phyloP scores from a whole-genome alignment of 2,888 invertebrate species.

The Conomelus anceps region DNA sequence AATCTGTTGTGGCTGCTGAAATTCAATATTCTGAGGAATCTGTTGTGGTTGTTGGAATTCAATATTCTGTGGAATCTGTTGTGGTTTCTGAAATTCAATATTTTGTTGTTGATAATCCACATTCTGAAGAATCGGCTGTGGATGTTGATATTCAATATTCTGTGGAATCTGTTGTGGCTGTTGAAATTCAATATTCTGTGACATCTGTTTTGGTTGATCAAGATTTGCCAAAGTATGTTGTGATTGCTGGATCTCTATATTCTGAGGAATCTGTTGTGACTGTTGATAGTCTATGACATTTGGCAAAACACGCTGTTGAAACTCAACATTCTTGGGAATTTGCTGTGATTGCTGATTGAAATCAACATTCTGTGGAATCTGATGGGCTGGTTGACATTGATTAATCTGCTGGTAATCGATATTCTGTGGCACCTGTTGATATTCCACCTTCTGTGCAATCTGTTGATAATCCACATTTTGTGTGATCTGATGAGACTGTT shows the following conservation, averaged over 20 bases:
- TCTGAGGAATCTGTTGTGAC: neutral
- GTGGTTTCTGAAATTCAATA: constrained; percentile 5
- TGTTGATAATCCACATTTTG: constrained; percentile 35
- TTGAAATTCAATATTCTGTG: constrained; percentile 18
- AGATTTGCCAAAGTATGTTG: constrained; percentile 19
- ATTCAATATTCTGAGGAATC: neutral
- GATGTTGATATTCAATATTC: neutral
- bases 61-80: neutral
- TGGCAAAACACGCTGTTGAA: neutral
- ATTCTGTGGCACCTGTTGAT: constrained; percentile 36
- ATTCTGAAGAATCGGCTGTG: neutral
- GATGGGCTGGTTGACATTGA: constrained; percentile 35
- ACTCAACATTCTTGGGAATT: constrained; percentile 27
- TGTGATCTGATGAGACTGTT: constrained; percentile 38
- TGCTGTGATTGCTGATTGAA: constrained; percentile 32
- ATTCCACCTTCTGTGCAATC: constrained; percentile 12
- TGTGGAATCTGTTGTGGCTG: constrained; percentile 31
- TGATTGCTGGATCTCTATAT: constrained; percentile 30
- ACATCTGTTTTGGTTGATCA: constrained; percentile 20
- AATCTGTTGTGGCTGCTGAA: constrained; percentile 17
- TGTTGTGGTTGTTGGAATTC: constrained; percentile 33
- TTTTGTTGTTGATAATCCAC: neutral
- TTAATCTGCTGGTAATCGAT: neutral
- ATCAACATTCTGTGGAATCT: constrained; percentile 6
- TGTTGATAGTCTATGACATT: constrained; percentile 15